Evolutionary conservation across 2,113 vertebrate species (phyloP), one percentile per base, ranked within the genome.

Genomic region (Salminus brasiliensis): DNA sequence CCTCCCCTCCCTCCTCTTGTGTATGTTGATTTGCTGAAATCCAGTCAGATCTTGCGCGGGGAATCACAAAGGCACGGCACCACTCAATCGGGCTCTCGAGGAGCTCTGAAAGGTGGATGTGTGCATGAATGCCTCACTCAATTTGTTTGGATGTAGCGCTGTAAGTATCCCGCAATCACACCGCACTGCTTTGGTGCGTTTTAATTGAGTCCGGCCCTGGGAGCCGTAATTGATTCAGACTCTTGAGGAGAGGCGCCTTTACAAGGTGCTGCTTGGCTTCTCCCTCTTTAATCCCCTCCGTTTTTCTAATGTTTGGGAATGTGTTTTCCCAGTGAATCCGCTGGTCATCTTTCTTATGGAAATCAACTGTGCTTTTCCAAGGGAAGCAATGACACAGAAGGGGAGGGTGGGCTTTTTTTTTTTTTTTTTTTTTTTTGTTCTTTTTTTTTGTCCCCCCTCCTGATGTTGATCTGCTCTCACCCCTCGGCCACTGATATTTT

Each of bases 311-410:
- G 95, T 95, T 95, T 91, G 93, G 94, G 94, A 95, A 95, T 96
- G 92, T 94, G 95, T 96, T 95, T 83, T 95, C 95, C 96, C 94
- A 93, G 94, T 95, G 96, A 94, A 95, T 95, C 93, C 93, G 91
- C 93, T 89, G 94, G 94, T 93, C 93, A 95, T 95, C 96, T 96
- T 99, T 98, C 95, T 97, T 96, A 98, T 98, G 97, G 96, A 98
- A 98, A 99, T 98, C 94, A 94, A 95, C 94, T 94, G 82, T 88
- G 94, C 94, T 88, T 95, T 95, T 92, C 85, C 84, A 80, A 83
- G 82, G 84, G 81, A 80, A 76, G 83, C 82, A 86, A 83, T 81
- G 84, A 88, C 83, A 86, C 79, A 84, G 85, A 91, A 79, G 93
- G 91, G 93, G 93, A 95, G 95, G 23, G 10, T 23, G 29, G 39